Conservation (phyloP, 2,113 vertebrate genomes). For the Petrocephalus microphthalmus region DNA sequence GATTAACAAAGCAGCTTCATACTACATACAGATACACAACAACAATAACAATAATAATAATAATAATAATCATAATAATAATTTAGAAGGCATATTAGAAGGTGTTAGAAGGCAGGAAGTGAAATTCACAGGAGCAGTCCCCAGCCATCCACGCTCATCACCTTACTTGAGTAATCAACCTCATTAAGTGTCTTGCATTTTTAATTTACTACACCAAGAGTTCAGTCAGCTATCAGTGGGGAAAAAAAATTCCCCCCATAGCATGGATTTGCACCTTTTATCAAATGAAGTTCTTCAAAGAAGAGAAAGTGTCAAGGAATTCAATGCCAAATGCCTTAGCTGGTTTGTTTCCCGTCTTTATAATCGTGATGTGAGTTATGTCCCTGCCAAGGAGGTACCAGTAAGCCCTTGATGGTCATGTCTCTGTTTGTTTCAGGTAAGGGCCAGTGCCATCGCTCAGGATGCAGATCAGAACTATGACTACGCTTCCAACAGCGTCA, state of each 20-base stretch:
- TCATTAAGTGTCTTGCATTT: not conserved
- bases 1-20: not conserved
- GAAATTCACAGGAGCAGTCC: not conserved
- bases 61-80: not conserved
- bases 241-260: not conserved
- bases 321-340: not conserved
- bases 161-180: not conserved
- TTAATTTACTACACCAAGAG: not conserved
- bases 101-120: not conserved
- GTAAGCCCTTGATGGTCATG: not conserved
- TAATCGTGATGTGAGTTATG: not conserved
- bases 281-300: not conserved
- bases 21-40: not conserved
- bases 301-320: not conserved
- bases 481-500: constrained; percentile 89
- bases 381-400: not conserved
- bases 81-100: not conserved
- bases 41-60: too few relatives aligned
- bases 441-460: constrained; percentile 70
- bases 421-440: constrained; percentile 49
- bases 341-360: not conserved
- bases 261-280: not conserved
- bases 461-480: constrained; percentile 88
- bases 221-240: not conserved
- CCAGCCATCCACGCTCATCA: not conserved